Percentiles rank a stretch among this genome's conserved stretches.
Conservation (phyloP, 64 coral and sea anemone genomes). For the Exaiptasia diaphana region DNA sequence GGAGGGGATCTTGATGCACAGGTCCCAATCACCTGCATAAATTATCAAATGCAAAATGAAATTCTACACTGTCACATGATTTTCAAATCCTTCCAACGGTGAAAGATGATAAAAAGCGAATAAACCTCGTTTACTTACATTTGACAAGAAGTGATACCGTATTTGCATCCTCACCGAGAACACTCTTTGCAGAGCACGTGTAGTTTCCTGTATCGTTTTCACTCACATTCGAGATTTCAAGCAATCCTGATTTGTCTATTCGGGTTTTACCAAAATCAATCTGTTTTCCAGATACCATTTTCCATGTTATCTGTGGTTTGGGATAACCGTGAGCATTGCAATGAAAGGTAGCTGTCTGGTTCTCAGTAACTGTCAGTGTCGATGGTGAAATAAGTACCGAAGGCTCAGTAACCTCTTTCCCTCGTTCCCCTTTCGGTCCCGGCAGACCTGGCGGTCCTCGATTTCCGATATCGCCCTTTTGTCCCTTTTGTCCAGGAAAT, state of each 20-base stretch:
- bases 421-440: slow-evolving; percentile 35
- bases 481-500: slow-evolving; percentile 26
- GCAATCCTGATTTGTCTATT: background rate
- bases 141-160: background rate
- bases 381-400: slow-evolving; percentile 1
- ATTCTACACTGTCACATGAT: too few species aligned
- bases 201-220: slow-evolving; percentile 16
- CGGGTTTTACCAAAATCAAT: background rate
- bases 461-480: slow-evolving; percentile 27
- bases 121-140: too few species aligned
- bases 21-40: too few species aligned
- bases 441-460: background rate
- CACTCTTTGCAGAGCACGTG: slow-evolving; percentile 11
- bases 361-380: slow-evolving; percentile 7
- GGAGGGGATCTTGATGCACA: too few species aligned
- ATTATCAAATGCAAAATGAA: too few species aligned
- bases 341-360: slow-evolving; percentile 12
- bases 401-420: slow-evolving; percentile 1
- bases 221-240: background rate
- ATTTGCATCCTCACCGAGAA: slow-evolving; percentile 5
- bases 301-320: slow-evolving; percentile 4
- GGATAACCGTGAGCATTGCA: slow-evolving; percentile 19
- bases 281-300: background rate
- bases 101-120: too few species aligned
- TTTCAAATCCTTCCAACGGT: too few species aligned